Evolutionary conservation across 2,797 vertebrate species (phyloP), one percentile per base, ranked within the genome.

Genomic region (Propithecus deckenii): DNA sequence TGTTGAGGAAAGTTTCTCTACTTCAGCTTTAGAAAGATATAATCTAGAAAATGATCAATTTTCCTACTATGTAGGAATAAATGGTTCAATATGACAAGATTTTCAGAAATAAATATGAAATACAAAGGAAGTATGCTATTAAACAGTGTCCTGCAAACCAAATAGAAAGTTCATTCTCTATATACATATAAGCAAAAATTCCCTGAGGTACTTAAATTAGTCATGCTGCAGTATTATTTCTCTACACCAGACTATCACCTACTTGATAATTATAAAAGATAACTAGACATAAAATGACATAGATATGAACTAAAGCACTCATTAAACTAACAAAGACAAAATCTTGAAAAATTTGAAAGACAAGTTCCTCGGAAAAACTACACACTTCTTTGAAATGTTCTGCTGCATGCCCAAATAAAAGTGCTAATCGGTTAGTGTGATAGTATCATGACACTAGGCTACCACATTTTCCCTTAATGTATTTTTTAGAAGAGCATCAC

Each of bases 21-120:
- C 38, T 91, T 96, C 86, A 86, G 52, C 93, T 97, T 78, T 79
- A 28, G 41, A 92, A 88, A 91, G 72, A 96, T 83, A 78, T n/a
- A 67, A 78, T 79, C 72, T 86, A 89, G 80, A 96, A 90, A 78
- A 95, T 59, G 86, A 85, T 92, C 28, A 46, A 95, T 43, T 96
- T 93, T 75, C 55, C 46, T 84, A 74, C 7, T 32, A 74, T 81
- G 50, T 88, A 94, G 87, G 91, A 85, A 94, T 55, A 55, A 17
- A 2, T 93, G 93, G 90, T 85, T 81, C 74, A 93, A 86, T 96
- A 94, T 13, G 38, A 69, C 8, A 90, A 90, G 74, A 80, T 52
- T 57, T 52, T 88, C 15, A 84, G 57, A 92, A 84, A 81, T 74
- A 63, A 46, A n/a, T 86, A 71, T 78, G 52, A 76, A 95, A 57